Evolutionary conservation across 2,888 invertebrate genomes (phyloP), one percentile per base, ranked within the genome.

Genomic region (Amphipyra tragopoginis): DNA sequence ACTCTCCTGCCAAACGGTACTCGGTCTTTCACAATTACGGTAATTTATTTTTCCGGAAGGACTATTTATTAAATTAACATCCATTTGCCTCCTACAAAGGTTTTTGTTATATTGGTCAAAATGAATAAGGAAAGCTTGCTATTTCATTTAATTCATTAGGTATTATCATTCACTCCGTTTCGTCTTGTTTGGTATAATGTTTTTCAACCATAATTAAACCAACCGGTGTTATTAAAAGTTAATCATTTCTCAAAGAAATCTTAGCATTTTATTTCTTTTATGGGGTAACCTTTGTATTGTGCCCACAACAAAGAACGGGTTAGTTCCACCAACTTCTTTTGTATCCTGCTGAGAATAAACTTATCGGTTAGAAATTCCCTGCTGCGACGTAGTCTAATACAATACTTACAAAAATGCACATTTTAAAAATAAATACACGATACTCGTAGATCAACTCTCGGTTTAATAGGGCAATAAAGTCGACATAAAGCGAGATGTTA

Each of bases 51-150:
- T 78, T 77, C 73, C 56, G 72, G 79, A 80, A 79, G 77, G 81
- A 80, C 83, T 80, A 83, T 86, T 85, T 85, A 84, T 85, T 86
- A 84, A 84, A 87, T 86, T 86, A 85, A 77, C 79, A 81, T 82
- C 81, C 77, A 82, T 85, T 85, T 84, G 81, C 76, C 65, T 67
- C 65, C 64, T 59, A 66, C 64, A 79, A 79, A 83, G 79, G 74
- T 73, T 80, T n/a, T 72, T 84, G 65, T 74, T 64, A 64, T 65
- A 77, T 75, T 71, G 65, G 68, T 69, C 65, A 69, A 76, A 80
- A 78, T 75, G 71, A 75, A 79, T 75, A 77, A 73, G 72, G 53
- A 77, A 76, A 77, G 58, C 66, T 71, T 65, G 62, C 71, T 74
- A 72, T 77, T 79, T 65, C 59, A 55, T 65, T 65, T 70, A 61